Evolutionary conservation across 2,113 vertebrate genomes (phyloP).

Genomic region (Acanthisitta chloris): DNA sequence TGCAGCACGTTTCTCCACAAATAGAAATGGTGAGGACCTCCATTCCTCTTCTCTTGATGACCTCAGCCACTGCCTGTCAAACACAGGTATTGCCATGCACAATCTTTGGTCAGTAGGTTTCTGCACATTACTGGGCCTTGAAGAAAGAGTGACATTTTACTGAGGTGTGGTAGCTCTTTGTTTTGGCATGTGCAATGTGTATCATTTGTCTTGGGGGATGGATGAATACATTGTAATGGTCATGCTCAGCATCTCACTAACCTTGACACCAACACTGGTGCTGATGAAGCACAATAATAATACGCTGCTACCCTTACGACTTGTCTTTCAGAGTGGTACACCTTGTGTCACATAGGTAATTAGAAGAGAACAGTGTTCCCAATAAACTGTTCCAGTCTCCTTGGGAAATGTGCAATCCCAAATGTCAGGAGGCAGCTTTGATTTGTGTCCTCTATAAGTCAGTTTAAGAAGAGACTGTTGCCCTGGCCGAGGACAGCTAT

Average conservation of each 20-base stretch:
- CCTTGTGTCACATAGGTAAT: neutral
- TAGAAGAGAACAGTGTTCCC: conserved; percentile 2
- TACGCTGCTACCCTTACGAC: neutral
- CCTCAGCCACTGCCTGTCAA: neutral
- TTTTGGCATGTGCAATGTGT: neutral
- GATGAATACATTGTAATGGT: neutral
- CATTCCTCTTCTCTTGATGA: neutral
- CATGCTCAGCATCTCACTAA: neutral
- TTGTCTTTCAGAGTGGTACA: conserved; percentile 18
- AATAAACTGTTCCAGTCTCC: neutral
- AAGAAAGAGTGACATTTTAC: neutral
- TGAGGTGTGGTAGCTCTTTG: neutral
- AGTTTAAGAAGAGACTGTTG: neutral
- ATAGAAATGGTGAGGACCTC: neutral
- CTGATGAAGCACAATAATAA: conserved; percentile 29
- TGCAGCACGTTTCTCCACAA: neutral
- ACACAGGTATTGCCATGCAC: neutral
- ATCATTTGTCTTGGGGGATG: neutral
- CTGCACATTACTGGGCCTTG: neutral
- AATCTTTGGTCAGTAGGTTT: neutral
- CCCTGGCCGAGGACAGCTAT: neutral
- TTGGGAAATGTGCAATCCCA: neutral
- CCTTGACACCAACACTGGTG: conserved; percentile 9
- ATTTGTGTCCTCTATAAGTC: neutral
- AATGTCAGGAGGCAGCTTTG: neutral